These are phyloP conservation scores for Caenorhabditis macrosperma DNA, from an alignment of 2,888 invertebrate genomes.

Conservation along the genomic window DNA sequence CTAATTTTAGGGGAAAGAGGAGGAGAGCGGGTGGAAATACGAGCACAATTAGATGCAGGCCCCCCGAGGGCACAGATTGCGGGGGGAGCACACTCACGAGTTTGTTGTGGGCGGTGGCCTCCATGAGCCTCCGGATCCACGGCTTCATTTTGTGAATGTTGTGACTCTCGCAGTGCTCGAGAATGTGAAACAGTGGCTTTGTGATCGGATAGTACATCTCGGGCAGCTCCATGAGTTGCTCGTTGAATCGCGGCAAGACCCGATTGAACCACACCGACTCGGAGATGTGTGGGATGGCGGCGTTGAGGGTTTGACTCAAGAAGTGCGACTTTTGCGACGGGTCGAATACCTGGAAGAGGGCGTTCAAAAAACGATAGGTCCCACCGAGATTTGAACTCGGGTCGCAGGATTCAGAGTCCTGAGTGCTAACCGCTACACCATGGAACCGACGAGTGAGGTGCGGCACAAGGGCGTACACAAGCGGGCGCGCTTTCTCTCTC, in stretches of 20 bases:
- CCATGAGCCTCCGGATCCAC: constrained; percentile 76
- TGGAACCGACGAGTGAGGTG: constrained; percentile 32
- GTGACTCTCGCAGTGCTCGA: constrained; percentile 76
- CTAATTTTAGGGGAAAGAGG: constrained; percentile 8
- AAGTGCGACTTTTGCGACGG: constrained; percentile 91
- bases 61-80: constrained; percentile 34
- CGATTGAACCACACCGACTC: constrained; percentile 79
- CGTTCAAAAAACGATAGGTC: constrained; percentile 57
- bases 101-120: constrained; percentile 67
- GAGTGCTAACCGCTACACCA: constrained; percentile 74
- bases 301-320: constrained; percentile 85
- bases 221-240: constrained; percentile 69
- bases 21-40: constrained; percentile 25
- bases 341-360: constrained; percentile 85
- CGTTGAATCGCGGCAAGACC: constrained; percentile 76
- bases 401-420: constrained; percentile 74
- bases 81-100: constrained; percentile 44
- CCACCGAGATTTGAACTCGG: constrained; percentile 73
- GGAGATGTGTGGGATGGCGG: constrained; percentile 73
- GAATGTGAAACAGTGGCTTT: constrained; percentile 77
- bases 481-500: background rate
- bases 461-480: background rate
- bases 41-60: constrained; percentile 45
- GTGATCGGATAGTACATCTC: constrained; percentile 74
- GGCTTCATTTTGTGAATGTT: constrained; percentile 76